phyloP scores from a whole-genome alignment of 2,113 vertebrate species.

The Meriones unguiculatus region DNA sequence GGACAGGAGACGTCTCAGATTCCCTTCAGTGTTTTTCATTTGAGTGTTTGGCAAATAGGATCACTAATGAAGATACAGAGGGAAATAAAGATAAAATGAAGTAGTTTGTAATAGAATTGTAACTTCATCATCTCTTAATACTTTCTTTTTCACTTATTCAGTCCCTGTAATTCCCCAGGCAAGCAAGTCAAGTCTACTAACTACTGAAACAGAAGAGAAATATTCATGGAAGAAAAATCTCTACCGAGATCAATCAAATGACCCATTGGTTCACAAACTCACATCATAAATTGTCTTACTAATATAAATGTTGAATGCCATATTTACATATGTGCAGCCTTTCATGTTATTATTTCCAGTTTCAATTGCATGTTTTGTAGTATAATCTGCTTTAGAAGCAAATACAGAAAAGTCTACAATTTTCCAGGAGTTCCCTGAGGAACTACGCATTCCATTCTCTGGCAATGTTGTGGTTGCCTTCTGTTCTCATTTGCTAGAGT shows the following conservation, averaged over 20 bases:
- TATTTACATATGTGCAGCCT: background rate
- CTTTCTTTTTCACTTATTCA: conserved; percentile 9
- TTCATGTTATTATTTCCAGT: background rate
- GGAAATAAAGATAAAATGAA: conserved; percentile 26
- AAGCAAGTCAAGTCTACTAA: background rate
- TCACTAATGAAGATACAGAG: conserved; percentile 15
- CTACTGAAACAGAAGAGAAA: background rate
- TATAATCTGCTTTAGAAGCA: background rate
- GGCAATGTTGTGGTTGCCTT: background rate
- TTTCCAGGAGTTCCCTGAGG: background rate
- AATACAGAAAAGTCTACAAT: background rate
- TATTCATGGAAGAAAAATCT: background rate
- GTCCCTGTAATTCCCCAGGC: background rate
- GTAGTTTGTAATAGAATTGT: conserved; percentile 26
- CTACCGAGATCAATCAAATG: background rate
- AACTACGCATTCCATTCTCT: background rate
- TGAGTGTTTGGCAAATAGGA: background rate
- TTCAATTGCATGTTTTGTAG: background rate
- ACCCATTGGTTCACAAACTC: background rate
- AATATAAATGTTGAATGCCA: background rate
- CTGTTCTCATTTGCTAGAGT: background rate
- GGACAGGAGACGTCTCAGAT: background rate
- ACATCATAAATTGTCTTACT: background rate
- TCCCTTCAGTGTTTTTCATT: conserved; percentile 1
- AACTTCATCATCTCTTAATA: conserved; percentile 9